These are phyloP conservation scores for Antennarius maculatus DNA, from an alignment of 2,797 vertebrate species.

Conservation along the genomic window DNA sequence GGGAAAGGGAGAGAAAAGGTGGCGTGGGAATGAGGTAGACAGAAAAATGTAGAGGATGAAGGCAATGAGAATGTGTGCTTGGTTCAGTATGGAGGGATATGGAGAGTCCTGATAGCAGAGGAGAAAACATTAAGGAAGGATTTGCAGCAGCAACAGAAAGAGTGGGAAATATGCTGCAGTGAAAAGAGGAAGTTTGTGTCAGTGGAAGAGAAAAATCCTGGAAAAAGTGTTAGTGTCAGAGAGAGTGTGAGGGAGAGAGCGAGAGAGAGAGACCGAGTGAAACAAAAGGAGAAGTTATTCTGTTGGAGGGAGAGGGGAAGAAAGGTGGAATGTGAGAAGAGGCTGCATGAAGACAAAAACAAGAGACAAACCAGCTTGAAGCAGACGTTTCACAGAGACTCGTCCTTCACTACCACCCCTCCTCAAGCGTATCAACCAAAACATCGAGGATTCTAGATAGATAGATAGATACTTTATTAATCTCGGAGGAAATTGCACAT, in stretches of 20 bases:
- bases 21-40: conserved; percentile 7
- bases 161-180: conserved; percentile 23
- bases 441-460: conserved; percentile 5
- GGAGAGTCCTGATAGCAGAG: conserved; percentile 1
- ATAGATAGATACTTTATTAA: no score
- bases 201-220: conserved; percentile 49
- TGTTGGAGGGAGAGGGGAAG: conserved; percentile 51
- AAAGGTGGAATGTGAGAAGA: conserved; percentile 61
- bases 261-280: conserved; percentile 23
- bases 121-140: conserved; percentile 6
- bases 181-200: conserved; percentile 39
- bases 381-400: conserved; percentile 39
- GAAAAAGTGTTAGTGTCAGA: conserved; percentile 24
- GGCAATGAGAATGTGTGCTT: conserved; percentile 10
- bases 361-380: conserved; percentile 39
- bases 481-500: no score
- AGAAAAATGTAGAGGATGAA: conserved; percentile 33
- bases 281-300: conserved; percentile 56
- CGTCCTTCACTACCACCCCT: conserved; percentile 10
- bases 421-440: conserved; percentile 14
- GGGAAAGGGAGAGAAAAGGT: conserved; percentile 11
- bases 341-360: conserved; percentile 12
- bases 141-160: conserved; percentile 6
- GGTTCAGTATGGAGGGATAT: neutral
- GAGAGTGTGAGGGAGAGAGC: neutral